Conservation (phyloP, 1,140 invertebrate genomes). For the Frieseomelitta varia region DNA sequence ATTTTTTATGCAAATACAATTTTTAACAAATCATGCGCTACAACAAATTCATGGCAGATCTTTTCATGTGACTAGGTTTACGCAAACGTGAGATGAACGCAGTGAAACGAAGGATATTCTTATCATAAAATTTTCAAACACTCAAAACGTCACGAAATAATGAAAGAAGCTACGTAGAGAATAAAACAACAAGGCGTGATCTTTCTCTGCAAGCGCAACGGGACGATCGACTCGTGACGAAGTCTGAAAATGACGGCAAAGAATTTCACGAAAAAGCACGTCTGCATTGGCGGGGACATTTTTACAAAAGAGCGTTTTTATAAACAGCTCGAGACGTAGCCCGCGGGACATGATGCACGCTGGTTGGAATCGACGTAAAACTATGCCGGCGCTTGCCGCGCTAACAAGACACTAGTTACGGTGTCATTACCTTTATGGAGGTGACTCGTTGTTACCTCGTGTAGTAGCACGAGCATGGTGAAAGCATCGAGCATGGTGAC, state of each 20-base stretch:
- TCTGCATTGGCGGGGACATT: neutral
- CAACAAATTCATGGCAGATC: neutral
- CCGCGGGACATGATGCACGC: too few relatives aligned
- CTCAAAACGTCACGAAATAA: neutral
- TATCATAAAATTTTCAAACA: neutral
- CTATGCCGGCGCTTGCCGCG: neutral
- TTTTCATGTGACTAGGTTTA: too few relatives aligned
- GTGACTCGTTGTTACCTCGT: conserved; percentile 4
- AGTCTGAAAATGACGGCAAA: neutral
- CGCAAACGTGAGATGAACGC: neutral
- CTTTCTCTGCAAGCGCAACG: neutral
- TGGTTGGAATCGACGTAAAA: neutral
- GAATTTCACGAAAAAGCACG: neutral
- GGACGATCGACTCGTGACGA: neutral
- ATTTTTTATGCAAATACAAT: too few relatives aligned
- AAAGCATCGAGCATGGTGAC: conserved; percentile 16
- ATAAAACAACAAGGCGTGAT: neutral
- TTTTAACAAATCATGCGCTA: neutral
- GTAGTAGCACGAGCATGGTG: conserved; percentile 8
- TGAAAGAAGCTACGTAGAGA: neutral
- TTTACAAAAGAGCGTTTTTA: neutral
- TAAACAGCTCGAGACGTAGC: neutral
- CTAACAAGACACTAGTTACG: conserved; percentile 27
- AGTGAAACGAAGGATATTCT: too few relatives aligned
- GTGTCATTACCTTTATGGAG: conserved; percentile 22